These are phyloP conservation scores for Bergia sp. DNA, from an alignment of 92 coral and sea anemone species.

Conservation along the genomic window DNA sequence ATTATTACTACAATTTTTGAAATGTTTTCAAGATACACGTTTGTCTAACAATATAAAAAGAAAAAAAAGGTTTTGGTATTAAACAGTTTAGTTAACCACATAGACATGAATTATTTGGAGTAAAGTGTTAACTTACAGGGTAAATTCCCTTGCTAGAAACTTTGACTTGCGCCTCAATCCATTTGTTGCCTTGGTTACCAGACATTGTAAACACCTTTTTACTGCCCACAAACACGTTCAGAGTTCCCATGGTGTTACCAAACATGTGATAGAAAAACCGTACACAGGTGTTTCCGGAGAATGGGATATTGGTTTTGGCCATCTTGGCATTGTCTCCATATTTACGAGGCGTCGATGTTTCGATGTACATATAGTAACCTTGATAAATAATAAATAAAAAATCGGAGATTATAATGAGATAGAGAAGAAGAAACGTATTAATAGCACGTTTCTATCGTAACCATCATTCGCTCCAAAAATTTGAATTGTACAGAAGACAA, in stretches of 20 bases:
- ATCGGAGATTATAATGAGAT: background rate
- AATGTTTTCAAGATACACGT: no score
- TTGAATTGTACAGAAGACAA: background rate
- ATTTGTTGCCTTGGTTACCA: constrained; percentile 5
- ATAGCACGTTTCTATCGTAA: background rate
- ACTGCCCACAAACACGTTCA: background rate
- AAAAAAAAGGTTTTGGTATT: background rate
- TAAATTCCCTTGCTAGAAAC: background rate
- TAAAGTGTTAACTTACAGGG: background rate
- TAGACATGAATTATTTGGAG: background rate
- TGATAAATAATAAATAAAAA: no score
- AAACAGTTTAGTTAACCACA: background rate
- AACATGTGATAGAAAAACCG: constrained; percentile 10
- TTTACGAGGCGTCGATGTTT: background rate
- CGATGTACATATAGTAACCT: constrained; percentile 26
- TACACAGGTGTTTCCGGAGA: constrained; percentile 10
- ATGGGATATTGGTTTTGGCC: background rate
- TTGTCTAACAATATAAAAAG: no score
- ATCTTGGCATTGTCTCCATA: background rate
- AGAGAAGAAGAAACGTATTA: background rate
- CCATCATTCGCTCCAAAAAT: background rate
- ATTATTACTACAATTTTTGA: no score
- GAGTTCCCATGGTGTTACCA: background rate
- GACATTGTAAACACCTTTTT: constrained; percentile 9
- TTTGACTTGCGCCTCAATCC: constrained; percentile 1